These are phyloP conservation scores for Itoplectis maculator DNA, from an alignment of 2,888 invertebrate species.

Conservation along the genomic window DNA sequence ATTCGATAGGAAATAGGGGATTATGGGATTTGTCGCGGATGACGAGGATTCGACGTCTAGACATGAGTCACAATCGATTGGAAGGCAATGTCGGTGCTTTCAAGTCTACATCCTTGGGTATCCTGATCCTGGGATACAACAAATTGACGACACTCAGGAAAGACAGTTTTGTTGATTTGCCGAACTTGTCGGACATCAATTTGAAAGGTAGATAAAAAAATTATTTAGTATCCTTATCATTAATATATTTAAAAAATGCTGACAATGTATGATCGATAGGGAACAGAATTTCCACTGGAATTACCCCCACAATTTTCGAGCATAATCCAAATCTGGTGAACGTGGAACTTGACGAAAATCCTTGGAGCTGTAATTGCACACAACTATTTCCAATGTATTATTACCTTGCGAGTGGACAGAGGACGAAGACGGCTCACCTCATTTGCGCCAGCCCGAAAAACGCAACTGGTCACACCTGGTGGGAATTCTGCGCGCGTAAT, in stretches of 20 bases:
- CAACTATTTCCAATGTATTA: constrained; percentile 88
- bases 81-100: constrained; percentile 87
- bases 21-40: constrained; percentile 77
- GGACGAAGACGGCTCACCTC: constrained; percentile 85
- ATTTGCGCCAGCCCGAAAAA: constrained; percentile 88
- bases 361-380: constrained; percentile 90
- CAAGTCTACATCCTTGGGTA: constrained; percentile 87
- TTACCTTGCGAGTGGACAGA: constrained; percentile 86
- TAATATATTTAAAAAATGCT: background rate
- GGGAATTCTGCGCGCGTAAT: constrained; percentile 37
- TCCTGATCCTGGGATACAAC: constrained; percentile 86
- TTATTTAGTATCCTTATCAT: background rate
- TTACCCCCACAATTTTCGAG: constrained; percentile 87
- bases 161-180: constrained; percentile 87
- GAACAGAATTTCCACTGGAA: constrained; percentile 88
- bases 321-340: constrained; percentile 86
- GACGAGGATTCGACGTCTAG: constrained; percentile 86
- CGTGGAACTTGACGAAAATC: constrained; percentile 88
- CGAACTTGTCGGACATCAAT: constrained; percentile 86
- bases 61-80: constrained; percentile 88
- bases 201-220: constrained; percentile 82
- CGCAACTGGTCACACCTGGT: constrained; percentile 88
- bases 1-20: constrained; percentile 54
- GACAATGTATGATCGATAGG: too few species aligned
- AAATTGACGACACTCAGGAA: constrained; percentile 87